Conservation (phyloP, 1,140 invertebrate genomes). For the Arion vulgaris region DNA sequence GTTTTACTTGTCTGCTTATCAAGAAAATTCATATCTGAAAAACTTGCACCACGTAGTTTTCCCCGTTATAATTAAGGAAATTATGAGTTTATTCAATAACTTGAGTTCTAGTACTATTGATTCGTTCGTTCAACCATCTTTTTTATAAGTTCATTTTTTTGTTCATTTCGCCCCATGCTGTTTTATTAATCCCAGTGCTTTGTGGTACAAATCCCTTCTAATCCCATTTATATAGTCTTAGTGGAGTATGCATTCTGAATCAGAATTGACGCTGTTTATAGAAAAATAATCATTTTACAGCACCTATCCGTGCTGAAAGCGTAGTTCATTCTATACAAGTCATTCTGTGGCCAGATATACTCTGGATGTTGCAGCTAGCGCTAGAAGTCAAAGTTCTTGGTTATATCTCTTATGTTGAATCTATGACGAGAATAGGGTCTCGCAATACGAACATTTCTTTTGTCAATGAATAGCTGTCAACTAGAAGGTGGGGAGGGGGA, state of each 20-base stretch:
- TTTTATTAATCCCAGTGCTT: constrained; percentile 23
- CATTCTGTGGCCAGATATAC: too few relatives aligned
- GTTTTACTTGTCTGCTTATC: too few relatives aligned
- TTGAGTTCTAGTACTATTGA: background rate
- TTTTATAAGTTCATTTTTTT: background rate
- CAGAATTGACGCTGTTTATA: background rate
- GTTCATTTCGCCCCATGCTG: background rate
- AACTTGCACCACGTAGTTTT: too few relatives aligned
- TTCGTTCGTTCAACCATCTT: background rate
- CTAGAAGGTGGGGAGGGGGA: too few relatives aligned
- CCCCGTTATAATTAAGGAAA: background rate
- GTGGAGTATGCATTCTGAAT: background rate
- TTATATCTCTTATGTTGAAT: too few relatives aligned
- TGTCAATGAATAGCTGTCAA: too few relatives aligned
- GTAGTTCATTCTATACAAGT: too few relatives aligned
- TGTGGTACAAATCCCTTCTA: constrained; percentile 29
- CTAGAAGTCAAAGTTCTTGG: too few relatives aligned
- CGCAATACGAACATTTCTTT: too few relatives aligned
- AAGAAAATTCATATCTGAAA: too few relatives aligned
- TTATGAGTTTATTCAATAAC: background rate
- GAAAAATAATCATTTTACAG: background rate
- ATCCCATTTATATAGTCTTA: constrained; percentile 25
- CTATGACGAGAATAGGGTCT: too few relatives aligned
- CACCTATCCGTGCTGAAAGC: background rate
- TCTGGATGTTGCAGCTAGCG: too few relatives aligned